Base-by-base conservation (phyloP, 2,888 invertebrate species). In the Thera britannica region DNA sequence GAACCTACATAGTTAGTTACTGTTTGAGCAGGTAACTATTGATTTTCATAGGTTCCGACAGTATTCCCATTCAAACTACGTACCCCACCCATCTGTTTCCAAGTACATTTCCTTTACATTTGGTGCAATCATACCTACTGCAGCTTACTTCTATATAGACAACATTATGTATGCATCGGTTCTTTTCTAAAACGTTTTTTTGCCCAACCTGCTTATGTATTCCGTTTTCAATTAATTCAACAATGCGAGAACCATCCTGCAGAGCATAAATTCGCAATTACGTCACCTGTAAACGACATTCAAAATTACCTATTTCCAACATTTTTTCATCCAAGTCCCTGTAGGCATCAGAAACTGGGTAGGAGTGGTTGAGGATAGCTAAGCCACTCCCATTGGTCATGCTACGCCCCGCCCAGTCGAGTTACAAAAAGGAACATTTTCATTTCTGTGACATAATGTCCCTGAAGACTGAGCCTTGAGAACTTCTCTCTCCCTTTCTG, bases 401-500 rank as follows among this genome's bases (percentile, higher is more conserved):
- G 70, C 58, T 68, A 76, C 79, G 76, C 86, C 83, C 92, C 93
- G 85, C 93, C 93, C 87, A 90, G 85, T 75, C 64, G 74, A 75
- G 77, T 83, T 78, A 84, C 86, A 89, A 90, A 90, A 92, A 91
- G 85, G 89, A 90, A 87, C 75, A 81, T 81, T 83, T 46, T 80
- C 79, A 79, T 76, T 75, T 54, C 70, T 75, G 70, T 75, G 69
- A 74, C 61, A 79, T 74, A 77, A 67, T 74, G 83, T 89, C 88
- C 88, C 88, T 79, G 80, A 83, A 85, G 79, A 81, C 79, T 77
- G 90, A 90, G 88, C 89, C 91, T 91, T 91, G 92, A 93, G 93
- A 93, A 90, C 89, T 91, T 77, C 75, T 88, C 91, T 89, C 85
- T 93, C 93, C 88, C 92, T 92, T 91, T 93, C 93, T 92, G 81